These are phyloP conservation scores for Arge pagana DNA, from an alignment of 2,888 invertebrate genomes.

Conservation along the genomic window DNA sequence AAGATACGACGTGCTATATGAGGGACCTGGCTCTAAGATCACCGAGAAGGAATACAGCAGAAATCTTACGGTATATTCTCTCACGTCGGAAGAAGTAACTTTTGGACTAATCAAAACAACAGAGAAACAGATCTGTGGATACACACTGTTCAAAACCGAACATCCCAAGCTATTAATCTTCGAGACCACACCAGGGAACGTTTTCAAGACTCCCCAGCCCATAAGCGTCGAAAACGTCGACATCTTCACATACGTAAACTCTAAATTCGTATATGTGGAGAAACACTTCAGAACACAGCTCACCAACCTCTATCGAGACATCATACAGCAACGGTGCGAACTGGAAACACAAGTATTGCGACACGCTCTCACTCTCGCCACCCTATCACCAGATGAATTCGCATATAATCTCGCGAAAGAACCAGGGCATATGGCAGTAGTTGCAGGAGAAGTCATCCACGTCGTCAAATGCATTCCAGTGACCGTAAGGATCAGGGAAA, in stretches of 20 bases:
- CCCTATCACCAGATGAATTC: constrained; percentile 15
- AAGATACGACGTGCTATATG: constrained; percentile 15
- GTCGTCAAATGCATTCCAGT: constrained; percentile 16
- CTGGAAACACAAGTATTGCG: constrained; percentile 2
- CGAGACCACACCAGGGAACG: neutral
- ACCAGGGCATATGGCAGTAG: constrained; percentile 17
- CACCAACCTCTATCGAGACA: too few species aligned
- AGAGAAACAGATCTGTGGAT: constrained; percentile 21
- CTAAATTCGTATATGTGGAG: constrained; percentile 24
- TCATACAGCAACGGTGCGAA: constrained; percentile 7
- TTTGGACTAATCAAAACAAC: constrained; percentile 28
- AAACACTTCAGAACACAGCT: too few species aligned
- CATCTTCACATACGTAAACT: constrained; percentile 15
- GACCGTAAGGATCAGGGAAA: neutral
- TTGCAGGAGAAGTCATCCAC: constrained; percentile 16
- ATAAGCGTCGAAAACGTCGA: too few species aligned
- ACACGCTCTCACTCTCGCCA: constrained; percentile 7
- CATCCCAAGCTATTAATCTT: constrained; percentile 29
- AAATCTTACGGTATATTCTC: too few species aligned
- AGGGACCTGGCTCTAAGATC: constrained; percentile 20
- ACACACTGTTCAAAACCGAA: constrained; percentile 27
- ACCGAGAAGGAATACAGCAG: too few species aligned
- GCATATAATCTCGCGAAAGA: constrained; percentile 15
- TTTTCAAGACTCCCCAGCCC: constrained; percentile 12
- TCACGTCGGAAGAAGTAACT: constrained; percentile 24